These are phyloP conservation scores for Oopsacas minuta DNA, from an alignment of 37 sponge, comb jelly and placozoan genomes.

Conservation along the genomic window DNA sequence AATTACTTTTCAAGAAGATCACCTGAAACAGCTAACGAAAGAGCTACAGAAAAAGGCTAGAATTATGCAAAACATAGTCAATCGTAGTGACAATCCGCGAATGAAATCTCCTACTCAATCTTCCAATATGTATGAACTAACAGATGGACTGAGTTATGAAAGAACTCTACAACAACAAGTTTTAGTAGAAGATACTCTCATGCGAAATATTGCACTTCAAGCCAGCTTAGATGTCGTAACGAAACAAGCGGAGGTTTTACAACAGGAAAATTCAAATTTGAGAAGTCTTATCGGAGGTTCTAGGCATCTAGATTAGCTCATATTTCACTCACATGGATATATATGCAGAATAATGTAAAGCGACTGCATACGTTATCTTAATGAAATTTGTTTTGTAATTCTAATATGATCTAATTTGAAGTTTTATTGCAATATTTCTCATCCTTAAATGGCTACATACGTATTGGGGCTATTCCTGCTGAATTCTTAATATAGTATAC, in stretches of 20 bases:
- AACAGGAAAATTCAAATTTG: background rate
- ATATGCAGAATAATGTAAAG: too few relatives aligned
- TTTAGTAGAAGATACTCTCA: background rate
- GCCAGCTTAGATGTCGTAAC: background rate
- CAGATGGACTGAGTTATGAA: background rate
- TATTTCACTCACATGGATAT: background rate
- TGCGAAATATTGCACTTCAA: constrained; percentile 6
- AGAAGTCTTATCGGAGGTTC: background rate
- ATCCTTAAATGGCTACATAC: too few relatives aligned
- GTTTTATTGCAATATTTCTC: too few relatives aligned
- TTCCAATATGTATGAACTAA: background rate
- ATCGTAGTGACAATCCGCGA: background rate
- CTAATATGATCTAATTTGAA: too few relatives aligned
- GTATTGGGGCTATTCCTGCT: too few relatives aligned
- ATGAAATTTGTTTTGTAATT: too few relatives aligned
- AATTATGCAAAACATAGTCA: constrained; percentile 8
- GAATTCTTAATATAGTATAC: too few relatives aligned
- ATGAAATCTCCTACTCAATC: background rate
- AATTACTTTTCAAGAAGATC: constrained; percentile 7
- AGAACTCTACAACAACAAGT: background rate
- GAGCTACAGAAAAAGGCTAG: background rate
- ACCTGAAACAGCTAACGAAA: constrained; percentile 6
- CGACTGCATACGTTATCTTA: too few relatives aligned
- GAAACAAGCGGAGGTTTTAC: background rate
- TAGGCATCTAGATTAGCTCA: background rate